Conservation (phyloP, 2,888 invertebrate genomes). For the Azorinus chamasolen region DNA sequence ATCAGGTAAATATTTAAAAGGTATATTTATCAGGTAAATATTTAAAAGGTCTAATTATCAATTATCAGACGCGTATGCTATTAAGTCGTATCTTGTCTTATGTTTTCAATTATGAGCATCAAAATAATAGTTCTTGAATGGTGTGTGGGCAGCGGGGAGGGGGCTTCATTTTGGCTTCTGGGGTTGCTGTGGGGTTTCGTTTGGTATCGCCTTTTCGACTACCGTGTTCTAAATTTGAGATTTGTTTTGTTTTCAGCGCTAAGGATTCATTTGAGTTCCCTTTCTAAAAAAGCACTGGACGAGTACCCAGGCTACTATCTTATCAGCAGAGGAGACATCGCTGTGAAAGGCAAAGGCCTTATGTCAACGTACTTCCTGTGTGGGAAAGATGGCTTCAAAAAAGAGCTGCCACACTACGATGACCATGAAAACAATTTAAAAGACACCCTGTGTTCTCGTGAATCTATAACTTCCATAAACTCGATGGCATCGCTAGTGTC, state of each 20-base stretch:
- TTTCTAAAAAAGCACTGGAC: conserved; percentile 68
- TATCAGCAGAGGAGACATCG: conserved; percentile 88
- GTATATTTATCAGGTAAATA: no score
- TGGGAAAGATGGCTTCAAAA: conserved; percentile 76
- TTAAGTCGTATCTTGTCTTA: no score
- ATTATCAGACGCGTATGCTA: no score
- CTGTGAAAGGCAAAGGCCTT: conserved; percentile 96
- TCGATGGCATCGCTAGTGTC: conserved; percentile 38
- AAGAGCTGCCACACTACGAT: conserved; percentile 69
- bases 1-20: no score
- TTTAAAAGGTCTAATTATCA: no score
- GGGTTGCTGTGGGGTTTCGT: no score
- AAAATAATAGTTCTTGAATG: no score
- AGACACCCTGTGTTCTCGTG: conserved; percentile 14
- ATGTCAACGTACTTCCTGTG: conserved; percentile 96
- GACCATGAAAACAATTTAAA: conserved; percentile 27
- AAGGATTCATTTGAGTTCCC: conserved; percentile 76
- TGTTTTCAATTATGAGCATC: no score
- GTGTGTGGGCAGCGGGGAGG: no score
- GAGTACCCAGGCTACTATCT: conserved; percentile 74
- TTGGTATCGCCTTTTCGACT: no score
- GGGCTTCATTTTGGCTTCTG: no score
- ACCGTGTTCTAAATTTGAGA: no score
- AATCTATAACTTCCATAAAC: conserved; percentile 36
- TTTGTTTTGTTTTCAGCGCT: conserved; percentile 67